phyloP scores from a whole-genome alignment of 2,888 invertebrate species.

The Amphipyra berbera region DNA sequence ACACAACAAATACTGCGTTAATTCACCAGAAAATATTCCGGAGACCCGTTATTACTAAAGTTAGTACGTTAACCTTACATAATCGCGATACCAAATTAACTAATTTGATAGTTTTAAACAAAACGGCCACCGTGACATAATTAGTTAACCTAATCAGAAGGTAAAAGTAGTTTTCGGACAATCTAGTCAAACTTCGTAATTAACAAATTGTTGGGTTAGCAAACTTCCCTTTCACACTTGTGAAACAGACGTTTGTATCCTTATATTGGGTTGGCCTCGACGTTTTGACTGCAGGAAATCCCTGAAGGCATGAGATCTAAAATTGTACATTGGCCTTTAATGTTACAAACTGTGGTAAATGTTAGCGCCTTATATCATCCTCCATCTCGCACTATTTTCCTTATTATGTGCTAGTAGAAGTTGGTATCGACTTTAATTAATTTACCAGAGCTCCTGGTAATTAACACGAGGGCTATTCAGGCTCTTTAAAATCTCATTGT shows the following conservation, averaged over 20 bases:
- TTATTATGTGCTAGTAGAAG: not conserved
- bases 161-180: slow-evolving; percentile 50
- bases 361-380: slow-evolving; percentile 2
- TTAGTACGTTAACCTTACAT: slow-evolving; percentile 52
- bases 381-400: not conserved
- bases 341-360: slow-evolving; percentile 9
- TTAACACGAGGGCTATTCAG: not conserved
- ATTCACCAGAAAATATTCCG: slow-evolving; percentile 49
- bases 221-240: slow-evolving; percentile 46
- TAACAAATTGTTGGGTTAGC: slow-evolving; percentile 48
- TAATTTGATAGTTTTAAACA: slow-evolving; percentile 61
- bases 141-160: slow-evolving; percentile 61
- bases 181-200: slow-evolving; percentile 49
- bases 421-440: not conserved
- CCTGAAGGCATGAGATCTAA: slow-evolving; percentile 42
- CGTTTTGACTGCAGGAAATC: slow-evolving; percentile 43
- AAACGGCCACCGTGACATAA: slow-evolving; percentile 56
- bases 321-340: slow-evolving; percentile 33
- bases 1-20: slow-evolving; percentile 51
- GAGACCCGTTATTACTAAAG: slow-evolving; percentile 50
- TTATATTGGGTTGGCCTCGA: slow-evolving; percentile 25
- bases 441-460: not conserved
- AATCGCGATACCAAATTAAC: slow-evolving; percentile 61
- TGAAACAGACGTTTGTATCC: slow-evolving; percentile 42
- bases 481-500: not conserved